A percentile compares a stretch with the other conserved stretches of the same genome.
phyloP scores from a whole-genome alignment of 2,888 invertebrate genomes.

The Branchinecta sandiegonensis region DNA sequence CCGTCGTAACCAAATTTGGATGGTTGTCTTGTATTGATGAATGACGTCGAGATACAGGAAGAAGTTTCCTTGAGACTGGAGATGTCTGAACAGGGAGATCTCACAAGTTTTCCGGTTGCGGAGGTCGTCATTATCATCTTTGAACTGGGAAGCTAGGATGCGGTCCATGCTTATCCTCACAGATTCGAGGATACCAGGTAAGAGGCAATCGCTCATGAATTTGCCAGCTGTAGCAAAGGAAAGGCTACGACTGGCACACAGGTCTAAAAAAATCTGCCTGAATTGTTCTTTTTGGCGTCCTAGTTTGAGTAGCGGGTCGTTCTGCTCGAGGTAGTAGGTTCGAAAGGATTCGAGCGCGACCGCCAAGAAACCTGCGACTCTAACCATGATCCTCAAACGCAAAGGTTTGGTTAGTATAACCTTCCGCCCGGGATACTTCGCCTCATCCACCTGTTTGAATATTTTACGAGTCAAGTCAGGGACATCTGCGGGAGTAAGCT shows the following conservation, averaged over 20 bases:
- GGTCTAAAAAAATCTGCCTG: conserved; percentile 11
- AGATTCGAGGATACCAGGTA: not conserved
- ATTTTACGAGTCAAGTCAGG: no score
- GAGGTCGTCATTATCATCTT: not conserved
- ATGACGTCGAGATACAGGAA: not conserved
- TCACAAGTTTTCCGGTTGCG: conserved; percentile 1
- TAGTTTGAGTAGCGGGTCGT: not conserved
- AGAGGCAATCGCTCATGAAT: not conserved
- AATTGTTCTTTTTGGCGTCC: not conserved
- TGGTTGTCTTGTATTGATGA: not conserved
- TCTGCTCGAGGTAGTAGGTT: not conserved
- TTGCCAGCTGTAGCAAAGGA: not conserved
- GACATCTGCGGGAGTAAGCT: no score
- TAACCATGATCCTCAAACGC: no score
- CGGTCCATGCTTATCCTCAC: not conserved
- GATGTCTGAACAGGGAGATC: not conserved
- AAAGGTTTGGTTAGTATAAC: no score
- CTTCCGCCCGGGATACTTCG: no score
- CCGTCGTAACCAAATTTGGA: not conserved
- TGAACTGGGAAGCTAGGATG: conserved; percentile 4
- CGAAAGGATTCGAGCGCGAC: not conserved
- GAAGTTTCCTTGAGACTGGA: not conserved
- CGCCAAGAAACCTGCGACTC: no score
- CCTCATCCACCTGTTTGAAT: no score
- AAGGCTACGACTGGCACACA: conserved; percentile 10